Base-by-base conservation (phyloP, 2,888 invertebrate species). In the Drosophila hamatofila region DNA sequence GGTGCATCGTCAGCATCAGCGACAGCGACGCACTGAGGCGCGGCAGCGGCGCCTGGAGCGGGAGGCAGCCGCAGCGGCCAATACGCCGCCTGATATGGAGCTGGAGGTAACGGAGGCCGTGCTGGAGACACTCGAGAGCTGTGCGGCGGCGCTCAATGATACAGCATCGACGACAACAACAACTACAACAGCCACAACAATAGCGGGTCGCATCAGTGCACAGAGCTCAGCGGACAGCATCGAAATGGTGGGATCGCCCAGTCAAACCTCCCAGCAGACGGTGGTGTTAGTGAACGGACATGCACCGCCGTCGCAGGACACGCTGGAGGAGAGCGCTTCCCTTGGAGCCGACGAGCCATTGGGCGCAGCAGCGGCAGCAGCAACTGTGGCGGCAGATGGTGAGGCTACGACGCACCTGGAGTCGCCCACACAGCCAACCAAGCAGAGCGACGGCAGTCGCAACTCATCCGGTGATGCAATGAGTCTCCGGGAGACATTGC, bases 1-100 rank as follows among this genome's bases (percentile, higher is more conserved):
- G 90, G 92, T 93, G 80, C 93, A 93, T 89, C 92, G 92, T 67
- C 92, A 92, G 83, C 92, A 92, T 70, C 92, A 91, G 75, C 91
- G 92, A 62, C 92, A 92, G 67, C 88, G 91, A 14, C 91, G 90
- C 70, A 91, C 91, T 30, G 91, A 90, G 76, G 91, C 92, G 39
- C 90, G 92, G 48, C 91, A 92, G 73, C 90, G 91, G 42, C 91
- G 91, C 3, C 76, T 91, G 72, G 91, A 90, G 44, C 86, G 91
- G 18, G 90, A 81, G 72, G 90, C 83, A 58, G 90, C 76, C 61
- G 90, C 88, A 27, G 76, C 89, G 27, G 83, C 71, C 49, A 60
- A 60, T 49, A 72, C 71, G 52, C 61, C 84, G 42, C 61, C 83
- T 27, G 75, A 80, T 57, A 60, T 66, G 42, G 57, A 63, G 3